phyloP scores from a whole-genome alignment of 2,113 vertebrate genomes.

The Mirza zaza region DNA sequence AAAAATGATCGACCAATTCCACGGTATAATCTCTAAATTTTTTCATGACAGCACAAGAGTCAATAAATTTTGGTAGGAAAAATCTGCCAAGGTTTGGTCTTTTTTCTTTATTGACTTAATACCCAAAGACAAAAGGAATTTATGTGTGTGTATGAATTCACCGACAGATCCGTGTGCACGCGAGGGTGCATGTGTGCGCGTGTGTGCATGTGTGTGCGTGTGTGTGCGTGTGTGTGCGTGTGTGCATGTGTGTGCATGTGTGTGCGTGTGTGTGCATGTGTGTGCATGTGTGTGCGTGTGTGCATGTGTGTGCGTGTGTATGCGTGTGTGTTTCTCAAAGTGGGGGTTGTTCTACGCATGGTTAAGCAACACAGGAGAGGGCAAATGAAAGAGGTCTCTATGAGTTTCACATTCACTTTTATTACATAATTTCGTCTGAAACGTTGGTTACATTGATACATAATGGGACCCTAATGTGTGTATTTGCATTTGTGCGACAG shows the following conservation, averaged over 20 bases:
- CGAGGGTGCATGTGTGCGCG: too few relatives aligned
- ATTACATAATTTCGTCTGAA: constrained; percentile 32
- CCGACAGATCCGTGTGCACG: background rate
- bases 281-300: too few relatives aligned
- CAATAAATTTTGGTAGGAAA: background rate
- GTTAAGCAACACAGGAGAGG: background rate
- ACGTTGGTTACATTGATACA: constrained; percentile 49
- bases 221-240: too few relatives aligned
- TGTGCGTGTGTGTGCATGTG: rapidly evolving
- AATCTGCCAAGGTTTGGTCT: background rate
- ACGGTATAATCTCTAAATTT: background rate
- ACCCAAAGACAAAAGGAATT: background rate
- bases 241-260: too few relatives aligned
- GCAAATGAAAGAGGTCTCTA: constrained; percentile 13
- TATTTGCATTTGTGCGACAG: background rate
- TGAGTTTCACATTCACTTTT: constrained; percentile 52
- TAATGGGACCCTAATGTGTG: constrained; percentile 4
- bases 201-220: too few relatives aligned
- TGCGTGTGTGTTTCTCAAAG: background rate
- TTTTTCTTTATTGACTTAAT: background rate
- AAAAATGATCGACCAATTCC: background rate
- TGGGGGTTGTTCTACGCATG: constrained; percentile 6
- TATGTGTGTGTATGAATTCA: background rate
- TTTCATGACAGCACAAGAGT: background rate
- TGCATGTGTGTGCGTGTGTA: too few relatives aligned